phyloP scores from a whole-genome alignment of 2,888 invertebrate species.

The Arenicola marina region DNA sequence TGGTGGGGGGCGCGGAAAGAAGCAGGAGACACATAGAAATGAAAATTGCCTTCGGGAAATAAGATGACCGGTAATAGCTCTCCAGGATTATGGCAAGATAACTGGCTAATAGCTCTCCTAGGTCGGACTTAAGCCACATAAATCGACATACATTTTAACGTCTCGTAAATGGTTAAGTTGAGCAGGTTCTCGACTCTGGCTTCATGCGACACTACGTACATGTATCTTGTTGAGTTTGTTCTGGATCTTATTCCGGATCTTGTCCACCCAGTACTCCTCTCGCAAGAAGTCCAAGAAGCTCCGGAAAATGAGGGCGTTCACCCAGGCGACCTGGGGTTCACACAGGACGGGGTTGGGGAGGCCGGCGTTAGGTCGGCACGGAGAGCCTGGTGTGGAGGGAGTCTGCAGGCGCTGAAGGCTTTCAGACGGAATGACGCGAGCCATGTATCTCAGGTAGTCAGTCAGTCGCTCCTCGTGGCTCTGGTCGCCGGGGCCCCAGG shows the following conservation, averaged over 20 bases:
- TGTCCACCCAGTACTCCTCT: conserved; percentile 71
- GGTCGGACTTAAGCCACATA: too few relatives aligned
- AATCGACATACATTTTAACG: too few relatives aligned
- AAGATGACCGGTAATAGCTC: too few relatives aligned
- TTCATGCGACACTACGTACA: conserved; percentile 63
- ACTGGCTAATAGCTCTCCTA: too few relatives aligned
- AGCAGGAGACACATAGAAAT: too few relatives aligned
- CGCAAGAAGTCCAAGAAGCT: conserved; percentile 82
- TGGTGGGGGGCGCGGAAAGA: too few relatives aligned
- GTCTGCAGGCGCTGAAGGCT: not conserved
- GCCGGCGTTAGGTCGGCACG: not conserved
- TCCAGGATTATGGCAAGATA: too few relatives aligned
- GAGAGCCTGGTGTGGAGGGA: not conserved
- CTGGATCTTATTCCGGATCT: conserved; percentile 80
- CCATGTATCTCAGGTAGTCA: conserved; percentile 52
- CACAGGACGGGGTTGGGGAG: not conserved
- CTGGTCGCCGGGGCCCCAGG: not conserved
- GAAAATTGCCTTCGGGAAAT: too few relatives aligned
- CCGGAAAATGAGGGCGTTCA: conserved; percentile 79
- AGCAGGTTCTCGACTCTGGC: too few relatives aligned
- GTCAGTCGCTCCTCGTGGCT: conserved; percentile 17
- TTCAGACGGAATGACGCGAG: conserved; percentile 45
- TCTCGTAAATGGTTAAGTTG: too few relatives aligned
- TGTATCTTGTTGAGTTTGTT: conserved; percentile 84
- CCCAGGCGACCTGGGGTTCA: conserved; percentile 37